These are phyloP conservation scores for Embidobia sp. DNA, from an alignment of 2,888 invertebrate species.

Conservation along the genomic window DNA sequence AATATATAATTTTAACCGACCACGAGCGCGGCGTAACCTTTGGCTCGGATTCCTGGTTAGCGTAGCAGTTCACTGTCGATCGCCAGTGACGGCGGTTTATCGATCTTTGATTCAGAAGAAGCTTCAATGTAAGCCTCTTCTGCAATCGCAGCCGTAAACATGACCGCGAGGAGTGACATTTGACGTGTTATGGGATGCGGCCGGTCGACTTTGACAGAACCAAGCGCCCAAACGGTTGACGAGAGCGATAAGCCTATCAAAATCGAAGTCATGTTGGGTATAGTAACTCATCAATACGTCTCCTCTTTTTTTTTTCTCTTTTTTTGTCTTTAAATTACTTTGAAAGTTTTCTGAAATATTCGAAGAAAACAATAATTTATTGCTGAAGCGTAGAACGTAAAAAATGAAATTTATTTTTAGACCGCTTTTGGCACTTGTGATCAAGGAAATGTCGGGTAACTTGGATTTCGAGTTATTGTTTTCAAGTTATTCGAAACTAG, in stretches of 20 bases:
- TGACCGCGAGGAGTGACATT: slow-evolving; percentile 24
- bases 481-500: too few species aligned
- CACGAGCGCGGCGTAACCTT: slow-evolving; percentile 73
- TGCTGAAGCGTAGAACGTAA: too few species aligned
- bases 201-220: slow-evolving; percentile 69
- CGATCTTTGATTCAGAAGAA: slow-evolving; percentile 2
- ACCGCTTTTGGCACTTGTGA: too few species aligned
- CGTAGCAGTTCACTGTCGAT: slow-evolving; percentile 49
- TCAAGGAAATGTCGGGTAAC: too few species aligned
- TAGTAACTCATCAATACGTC: too few species aligned
- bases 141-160: too few species aligned
- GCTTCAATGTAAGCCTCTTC: neutral
- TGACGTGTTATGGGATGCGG: slow-evolving; percentile 77
- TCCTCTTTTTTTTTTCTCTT: too few species aligned
- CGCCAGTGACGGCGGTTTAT: slow-evolving; percentile 36
- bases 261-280: slow-evolving; percentile 76
- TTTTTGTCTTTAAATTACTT: too few species aligned
- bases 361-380: too few species aligned
- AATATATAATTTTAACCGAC: slow-evolving; percentile 75
- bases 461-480: too few species aligned
- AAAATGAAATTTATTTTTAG: too few species aligned
- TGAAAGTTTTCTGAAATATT: too few species aligned
- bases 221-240: slow-evolving; percentile 54
- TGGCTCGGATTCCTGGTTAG: slow-evolving; percentile 56
- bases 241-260: slow-evolving; percentile 69